Conservation (phyloP, 2,888 invertebrate species). For the Neoaliturus tenellus region DNA sequence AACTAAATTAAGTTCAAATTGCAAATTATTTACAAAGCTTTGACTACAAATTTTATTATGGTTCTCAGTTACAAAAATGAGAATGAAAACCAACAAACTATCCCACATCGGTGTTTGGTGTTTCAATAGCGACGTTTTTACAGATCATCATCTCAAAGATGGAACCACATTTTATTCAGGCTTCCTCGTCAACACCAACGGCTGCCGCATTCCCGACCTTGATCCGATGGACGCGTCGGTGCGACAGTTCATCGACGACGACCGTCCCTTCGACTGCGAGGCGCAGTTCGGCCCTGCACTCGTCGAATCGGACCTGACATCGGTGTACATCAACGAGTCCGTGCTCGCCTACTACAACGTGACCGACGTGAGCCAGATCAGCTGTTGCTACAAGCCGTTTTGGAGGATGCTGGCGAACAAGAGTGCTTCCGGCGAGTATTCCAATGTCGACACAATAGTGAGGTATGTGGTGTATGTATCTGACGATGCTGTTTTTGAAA, state of each 20-base stretch:
- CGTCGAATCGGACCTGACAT: conserved; percentile 76
- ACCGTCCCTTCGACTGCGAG: conserved; percentile 75
- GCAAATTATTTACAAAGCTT: too few relatives aligned
- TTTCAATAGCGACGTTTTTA: background rate
- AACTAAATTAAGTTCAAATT: too few relatives aligned
- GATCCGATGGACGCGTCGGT: conserved; percentile 78
- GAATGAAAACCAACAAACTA: background rate
- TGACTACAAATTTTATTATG: too few relatives aligned
- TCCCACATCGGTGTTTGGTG: background rate
- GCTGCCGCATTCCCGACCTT: conserved; percentile 81
- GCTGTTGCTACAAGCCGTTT: conserved; percentile 80
- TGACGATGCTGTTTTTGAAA: conserved; percentile 70
- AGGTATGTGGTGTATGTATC: conserved; percentile 57
- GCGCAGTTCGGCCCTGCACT: conserved; percentile 67
- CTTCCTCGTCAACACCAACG: conserved; percentile 78
- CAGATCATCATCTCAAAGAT: background rate
- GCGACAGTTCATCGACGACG: conserved; percentile 74
- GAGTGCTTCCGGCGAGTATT: conserved; percentile 10
- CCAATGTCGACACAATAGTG: conserved; percentile 53
- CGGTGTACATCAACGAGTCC: conserved; percentile 75
- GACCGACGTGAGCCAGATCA: conserved; percentile 72
- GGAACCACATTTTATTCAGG: conserved; percentile 43
- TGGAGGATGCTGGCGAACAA: conserved; percentile 73
- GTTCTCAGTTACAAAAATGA: too few relatives aligned
- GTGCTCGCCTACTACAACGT: conserved; percentile 75